Conservation (phyloP, 1,140 invertebrate genomes). For the Aphidius gifuensis region DNA sequence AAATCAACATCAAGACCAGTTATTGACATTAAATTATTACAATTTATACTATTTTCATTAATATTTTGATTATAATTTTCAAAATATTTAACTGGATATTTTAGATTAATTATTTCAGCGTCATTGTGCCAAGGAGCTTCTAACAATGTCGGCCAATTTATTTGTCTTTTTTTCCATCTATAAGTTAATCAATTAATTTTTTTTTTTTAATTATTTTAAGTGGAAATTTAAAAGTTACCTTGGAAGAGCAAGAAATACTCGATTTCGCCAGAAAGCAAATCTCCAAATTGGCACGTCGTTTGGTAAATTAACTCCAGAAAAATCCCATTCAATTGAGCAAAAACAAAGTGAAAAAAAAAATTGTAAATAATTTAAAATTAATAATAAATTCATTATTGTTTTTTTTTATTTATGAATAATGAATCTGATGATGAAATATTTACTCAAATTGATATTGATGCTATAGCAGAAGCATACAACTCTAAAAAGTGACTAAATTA, state of each 20-base stretch:
- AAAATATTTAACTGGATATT: too few relatives aligned
- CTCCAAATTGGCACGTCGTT: slow-evolving; percentile 29
- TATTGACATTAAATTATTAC: slow-evolving; percentile 25
- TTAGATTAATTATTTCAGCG: too few relatives aligned
- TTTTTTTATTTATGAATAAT: too few relatives aligned
- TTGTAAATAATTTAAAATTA: neutral
- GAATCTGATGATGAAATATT: too few relatives aligned
- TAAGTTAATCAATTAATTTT: slow-evolving; percentile 5
- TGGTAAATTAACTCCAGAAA: slow-evolving; percentile 25
- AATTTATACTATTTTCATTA: neutral
- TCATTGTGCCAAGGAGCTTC: slow-evolving; percentile 34
- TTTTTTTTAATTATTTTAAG: neutral
- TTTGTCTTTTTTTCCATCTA: slow-evolving; percentile 18
- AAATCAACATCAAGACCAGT: slow-evolving; percentile 31
- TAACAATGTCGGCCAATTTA: slow-evolving; percentile 23
- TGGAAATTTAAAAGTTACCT: slow-evolving; percentile 23
- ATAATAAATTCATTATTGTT: neutral
- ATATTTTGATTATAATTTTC: too few relatives aligned
- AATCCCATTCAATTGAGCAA: slow-evolving; percentile 24
- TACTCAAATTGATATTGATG: too few relatives aligned
- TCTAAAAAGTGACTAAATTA: too few relatives aligned
- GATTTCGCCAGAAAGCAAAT: slow-evolving; percentile 34
- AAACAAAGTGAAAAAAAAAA: neutral
- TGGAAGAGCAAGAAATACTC: slow-evolving; percentile 33
- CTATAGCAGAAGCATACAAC: too few relatives aligned